phyloP scores from a whole-genome alignment of 2,888 invertebrate genomes.

The Meliscaeva auricollis region DNA sequence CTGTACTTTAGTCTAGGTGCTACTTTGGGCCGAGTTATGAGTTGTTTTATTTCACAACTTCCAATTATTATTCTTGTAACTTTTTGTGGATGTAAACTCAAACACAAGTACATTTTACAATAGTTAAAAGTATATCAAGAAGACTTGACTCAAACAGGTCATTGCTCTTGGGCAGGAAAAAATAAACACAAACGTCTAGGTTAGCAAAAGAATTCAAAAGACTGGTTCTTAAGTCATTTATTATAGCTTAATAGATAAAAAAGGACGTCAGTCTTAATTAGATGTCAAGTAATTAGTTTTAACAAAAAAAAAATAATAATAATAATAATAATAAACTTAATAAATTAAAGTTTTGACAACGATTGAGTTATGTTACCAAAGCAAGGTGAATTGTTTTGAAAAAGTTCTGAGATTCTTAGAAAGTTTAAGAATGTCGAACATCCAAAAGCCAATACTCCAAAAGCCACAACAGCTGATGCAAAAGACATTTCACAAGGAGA shows the following conservation, averaged over 20 bases:
- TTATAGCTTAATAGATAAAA: slow-evolving; percentile 38
- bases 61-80: slow-evolving; percentile 33
- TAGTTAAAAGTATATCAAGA: too few species aligned
- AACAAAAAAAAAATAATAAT: slow-evolving; percentile 5
- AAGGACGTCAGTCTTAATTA: slow-evolving; percentile 38
- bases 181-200: slow-evolving; percentile 5
- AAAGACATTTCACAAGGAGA: slow-evolving; percentile 85
- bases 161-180: neutral
- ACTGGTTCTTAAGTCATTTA: slow-evolving; percentile 36
- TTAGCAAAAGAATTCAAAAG: slow-evolving; percentile 21
- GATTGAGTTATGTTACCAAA: slow-evolving; percentile 86
- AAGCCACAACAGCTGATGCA: slow-evolving; percentile 86
- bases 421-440: slow-evolving; percentile 90
- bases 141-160: slow-evolving; percentile 15
- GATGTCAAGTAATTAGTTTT: slow-evolving; percentile 27
- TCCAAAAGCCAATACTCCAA: slow-evolving; percentile 88
- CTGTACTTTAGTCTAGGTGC: slow-evolving; percentile 48
- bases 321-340: slow-evolving; percentile 2
- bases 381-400: slow-evolving; percentile 90
- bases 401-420: slow-evolving; percentile 87
- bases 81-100: slow-evolving; percentile 62
- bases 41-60: slow-evolving; percentile 45
- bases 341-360: slow-evolving; percentile 52
- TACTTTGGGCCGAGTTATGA: slow-evolving; percentile 36
- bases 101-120: slow-evolving; percentile 38